Percentiles rank a stretch among this genome's conserved stretches.
Conservation (phyloP, 1,140 invertebrate genomes). For the Pseudomyrmex concolor region DNA sequence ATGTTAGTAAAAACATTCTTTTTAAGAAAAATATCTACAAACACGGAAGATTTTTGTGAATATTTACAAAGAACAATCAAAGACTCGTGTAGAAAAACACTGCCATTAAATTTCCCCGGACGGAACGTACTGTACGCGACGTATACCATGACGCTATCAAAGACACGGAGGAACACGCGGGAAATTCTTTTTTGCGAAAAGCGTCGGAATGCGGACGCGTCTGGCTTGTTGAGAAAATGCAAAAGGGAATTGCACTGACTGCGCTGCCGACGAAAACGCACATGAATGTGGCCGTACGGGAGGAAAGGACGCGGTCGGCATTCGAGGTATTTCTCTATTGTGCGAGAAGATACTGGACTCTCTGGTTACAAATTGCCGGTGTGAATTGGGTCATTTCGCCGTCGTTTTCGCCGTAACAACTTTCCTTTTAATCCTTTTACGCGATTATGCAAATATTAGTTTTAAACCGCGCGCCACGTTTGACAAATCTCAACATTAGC, state of each 20-base stretch:
- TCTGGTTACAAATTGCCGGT: constrained; percentile 44
- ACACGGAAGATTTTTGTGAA: not conserved
- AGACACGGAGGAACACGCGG: constrained; percentile 1
- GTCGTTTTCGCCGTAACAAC: constrained; percentile 33
- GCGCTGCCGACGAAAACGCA: constrained; percentile 51
- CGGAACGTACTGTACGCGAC: constrained; percentile 11
- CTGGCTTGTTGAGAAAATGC: constrained; percentile 63
- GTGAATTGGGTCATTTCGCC: constrained; percentile 43
- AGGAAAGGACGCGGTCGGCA: constrained; percentile 27
- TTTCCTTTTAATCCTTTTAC: constrained; percentile 23
- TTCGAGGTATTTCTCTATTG: constrained; percentile 66
- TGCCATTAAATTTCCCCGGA: constrained; percentile 35
- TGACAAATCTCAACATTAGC: not conserved
- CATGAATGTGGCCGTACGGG: constrained; percentile 38
- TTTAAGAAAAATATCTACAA: not conserved
- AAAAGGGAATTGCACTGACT: constrained; percentile 61
- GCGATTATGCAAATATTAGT: not conserved
- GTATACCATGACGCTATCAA: constrained; percentile 31
- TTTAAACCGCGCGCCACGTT: not conserved
- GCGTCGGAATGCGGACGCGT: constrained; percentile 55
- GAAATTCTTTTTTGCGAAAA: constrained; percentile 45
- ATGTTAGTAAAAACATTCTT: too few species aligned
- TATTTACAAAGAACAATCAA: not conserved
- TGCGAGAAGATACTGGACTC: constrained; percentile 57
- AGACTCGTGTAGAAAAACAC: not conserved